Evolutionary conservation across 2,888 invertebrate genomes (phyloP).

Genomic region (Rutpela maculata): DNA sequence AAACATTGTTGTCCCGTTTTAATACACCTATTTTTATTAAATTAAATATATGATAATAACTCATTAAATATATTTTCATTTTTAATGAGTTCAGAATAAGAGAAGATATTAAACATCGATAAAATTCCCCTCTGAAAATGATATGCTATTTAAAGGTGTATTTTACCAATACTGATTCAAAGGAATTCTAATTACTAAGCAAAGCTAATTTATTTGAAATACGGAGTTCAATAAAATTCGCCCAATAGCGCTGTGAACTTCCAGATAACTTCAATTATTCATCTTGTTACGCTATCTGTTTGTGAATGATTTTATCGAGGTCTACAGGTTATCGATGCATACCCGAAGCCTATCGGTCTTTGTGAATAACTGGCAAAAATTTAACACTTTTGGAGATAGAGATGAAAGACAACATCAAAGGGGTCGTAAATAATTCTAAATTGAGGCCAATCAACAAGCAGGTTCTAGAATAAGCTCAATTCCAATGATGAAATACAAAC

Average conservation of each 20-base stretch:
- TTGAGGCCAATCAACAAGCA: background rate
- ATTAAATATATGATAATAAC: too few species aligned
- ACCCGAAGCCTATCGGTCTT: background rate
- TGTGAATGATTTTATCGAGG: background rate
- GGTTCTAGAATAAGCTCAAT: background rate
- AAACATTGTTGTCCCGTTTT: too few species aligned
- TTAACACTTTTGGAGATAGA: background rate
- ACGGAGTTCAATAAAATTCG: background rate
- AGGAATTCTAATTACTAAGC: background rate
- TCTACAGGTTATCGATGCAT: background rate
- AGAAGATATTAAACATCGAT: too few species aligned
- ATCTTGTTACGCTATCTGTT: background rate
- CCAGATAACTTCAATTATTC: background rate
- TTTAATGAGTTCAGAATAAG: too few species aligned
- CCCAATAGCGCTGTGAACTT: background rate
- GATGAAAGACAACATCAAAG: conserved; percentile 22
- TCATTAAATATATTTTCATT: too few species aligned
- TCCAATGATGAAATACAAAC: too few species aligned
- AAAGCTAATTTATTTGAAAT: background rate
- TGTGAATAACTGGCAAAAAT: background rate
- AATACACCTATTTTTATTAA: too few species aligned
- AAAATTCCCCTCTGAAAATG: too few species aligned
- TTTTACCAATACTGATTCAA: too few species aligned
- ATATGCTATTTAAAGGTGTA: too few species aligned
- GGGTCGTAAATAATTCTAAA: conserved; percentile 3